These are phyloP conservation scores for Platysternon megacephalum DNA, from an alignment of 2,113 vertebrate species.

Conservation along the genomic window DNA sequence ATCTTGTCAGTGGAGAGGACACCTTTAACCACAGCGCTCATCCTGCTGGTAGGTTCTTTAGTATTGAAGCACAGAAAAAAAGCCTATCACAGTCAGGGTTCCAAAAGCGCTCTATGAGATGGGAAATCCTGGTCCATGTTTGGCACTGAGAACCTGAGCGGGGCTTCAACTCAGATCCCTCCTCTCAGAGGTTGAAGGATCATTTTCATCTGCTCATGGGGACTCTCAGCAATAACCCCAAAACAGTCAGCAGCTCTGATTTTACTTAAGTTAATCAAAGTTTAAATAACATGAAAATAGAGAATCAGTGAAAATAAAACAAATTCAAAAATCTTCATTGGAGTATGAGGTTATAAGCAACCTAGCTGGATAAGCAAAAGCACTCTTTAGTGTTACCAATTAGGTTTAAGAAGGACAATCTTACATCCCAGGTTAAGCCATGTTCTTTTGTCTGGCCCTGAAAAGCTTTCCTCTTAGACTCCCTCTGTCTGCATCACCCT, in stretches of 20 bases:
- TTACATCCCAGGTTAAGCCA: fast-evolving
- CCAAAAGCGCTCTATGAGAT: conserved; percentile 20
- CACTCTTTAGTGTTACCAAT: background rate
- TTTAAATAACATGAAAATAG: background rate
- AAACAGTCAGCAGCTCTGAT: conserved; percentile 57
- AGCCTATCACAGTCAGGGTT: background rate
- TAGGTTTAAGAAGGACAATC: background rate
- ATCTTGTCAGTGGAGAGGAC: fast-evolving
- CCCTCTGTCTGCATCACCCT: fast-evolving
- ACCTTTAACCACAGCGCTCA: background rate
- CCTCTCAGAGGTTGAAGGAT: conserved; percentile 37
- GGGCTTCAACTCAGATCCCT: conserved; percentile 33
- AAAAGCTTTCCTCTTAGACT: background rate
- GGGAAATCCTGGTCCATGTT: conserved; percentile 34
- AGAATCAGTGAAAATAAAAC: background rate
- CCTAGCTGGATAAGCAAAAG: background rate
- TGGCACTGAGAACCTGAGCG: conserved; percentile 1
- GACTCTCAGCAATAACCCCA: conserved; percentile 48
- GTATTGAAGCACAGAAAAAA: no score
- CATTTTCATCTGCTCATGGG: conserved; percentile 29
- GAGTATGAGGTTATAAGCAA: background rate
- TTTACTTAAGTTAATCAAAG: conserved; percentile 24
- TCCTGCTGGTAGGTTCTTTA: background rate
- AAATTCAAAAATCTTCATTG: fast-evolving
- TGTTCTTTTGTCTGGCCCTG: background rate